Percentiles rank a stretch among this genome's conserved stretches.
Evolutionary conservation across 2,888 invertebrate species (phyloP).

Genomic region (Drosophila borborema): DNA sequence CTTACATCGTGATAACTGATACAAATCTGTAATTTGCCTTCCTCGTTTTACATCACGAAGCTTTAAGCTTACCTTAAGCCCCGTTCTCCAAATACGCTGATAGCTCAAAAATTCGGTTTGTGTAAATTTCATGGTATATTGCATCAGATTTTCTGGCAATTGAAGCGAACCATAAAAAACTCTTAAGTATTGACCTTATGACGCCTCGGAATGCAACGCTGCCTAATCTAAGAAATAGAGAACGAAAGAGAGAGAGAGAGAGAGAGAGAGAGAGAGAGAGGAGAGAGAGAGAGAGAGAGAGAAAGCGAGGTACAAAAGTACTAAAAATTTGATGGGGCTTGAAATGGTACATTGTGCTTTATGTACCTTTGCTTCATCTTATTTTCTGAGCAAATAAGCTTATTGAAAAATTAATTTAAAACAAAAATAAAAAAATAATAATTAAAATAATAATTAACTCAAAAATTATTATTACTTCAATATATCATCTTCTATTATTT

Average conservation of each 20-base stretch:
- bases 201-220: slow-evolving; percentile 5
- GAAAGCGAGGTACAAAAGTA: neutral
- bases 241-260: neutral
- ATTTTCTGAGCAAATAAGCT: too few species aligned
- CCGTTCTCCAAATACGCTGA: slow-evolving; percentile 1
- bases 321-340: too few species aligned
- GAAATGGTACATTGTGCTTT: neutral
- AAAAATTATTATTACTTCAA: too few species aligned
- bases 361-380: neutral
- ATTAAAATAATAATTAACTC: too few species aligned
- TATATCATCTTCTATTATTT: too few species aligned
- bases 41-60: neutral
- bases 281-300: neutral
- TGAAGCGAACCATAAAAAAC: slow-evolving; percentile 1
- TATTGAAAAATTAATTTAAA: too few species aligned
- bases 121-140: slow-evolving; percentile 27
- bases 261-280: too few species aligned
- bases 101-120: neutral
- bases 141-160: slow-evolving; percentile 26
- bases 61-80: slow-evolving; percentile 1
- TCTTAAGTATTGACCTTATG: slow-evolving; percentile 2
- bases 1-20: neutral
- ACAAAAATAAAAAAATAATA: too few species aligned
- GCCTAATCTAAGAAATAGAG: neutral
- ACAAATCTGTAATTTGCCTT: too few species aligned